phyloP scores from a whole-genome alignment of 2,888 invertebrate species.

The Digitonthophagus gazella region DNA sequence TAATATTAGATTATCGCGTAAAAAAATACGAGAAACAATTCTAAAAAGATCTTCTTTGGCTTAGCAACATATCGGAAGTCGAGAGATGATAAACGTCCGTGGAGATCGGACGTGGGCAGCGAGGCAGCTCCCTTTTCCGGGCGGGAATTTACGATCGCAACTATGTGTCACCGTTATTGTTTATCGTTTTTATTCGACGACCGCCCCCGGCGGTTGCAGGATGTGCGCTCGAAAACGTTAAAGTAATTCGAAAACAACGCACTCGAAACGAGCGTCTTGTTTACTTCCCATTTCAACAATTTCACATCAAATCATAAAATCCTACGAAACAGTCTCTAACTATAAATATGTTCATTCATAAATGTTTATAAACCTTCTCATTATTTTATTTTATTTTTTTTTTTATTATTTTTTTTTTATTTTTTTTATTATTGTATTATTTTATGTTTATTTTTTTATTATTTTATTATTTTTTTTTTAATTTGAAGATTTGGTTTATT shows the following conservation, averaged over 20 bases:
- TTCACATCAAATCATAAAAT: too few species aligned
- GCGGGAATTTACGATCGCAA: conserved; percentile 36
- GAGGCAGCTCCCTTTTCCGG: neutral
- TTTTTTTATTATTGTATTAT: too few species aligned
- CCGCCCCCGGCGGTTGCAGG: neutral
- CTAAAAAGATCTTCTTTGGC: neutral
- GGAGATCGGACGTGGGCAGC: conserved; percentile 35
- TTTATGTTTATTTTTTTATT: too few species aligned
- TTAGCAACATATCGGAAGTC: conserved; percentile 31
- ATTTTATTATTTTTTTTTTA: too few species aligned
- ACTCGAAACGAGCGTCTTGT: neutral
- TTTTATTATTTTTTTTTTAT: too few species aligned
- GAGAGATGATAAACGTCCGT: conserved; percentile 35
- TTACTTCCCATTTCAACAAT: neutral
- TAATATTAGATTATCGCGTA: too few species aligned
- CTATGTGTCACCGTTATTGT: conserved; percentile 38
- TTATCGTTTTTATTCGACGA: conserved; percentile 40
- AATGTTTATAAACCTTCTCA: too few species aligned
- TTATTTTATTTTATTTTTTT: too few species aligned
- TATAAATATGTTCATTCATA: too few species aligned
- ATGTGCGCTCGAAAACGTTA: neutral
- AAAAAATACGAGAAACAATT: neutral
- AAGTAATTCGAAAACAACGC: neutral
- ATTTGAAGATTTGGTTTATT: too few species aligned
- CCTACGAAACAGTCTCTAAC: too few species aligned